phyloP scores from a whole-genome alignment of 2,888 invertebrate genomes.

The Parnassius glacialis region DNA sequence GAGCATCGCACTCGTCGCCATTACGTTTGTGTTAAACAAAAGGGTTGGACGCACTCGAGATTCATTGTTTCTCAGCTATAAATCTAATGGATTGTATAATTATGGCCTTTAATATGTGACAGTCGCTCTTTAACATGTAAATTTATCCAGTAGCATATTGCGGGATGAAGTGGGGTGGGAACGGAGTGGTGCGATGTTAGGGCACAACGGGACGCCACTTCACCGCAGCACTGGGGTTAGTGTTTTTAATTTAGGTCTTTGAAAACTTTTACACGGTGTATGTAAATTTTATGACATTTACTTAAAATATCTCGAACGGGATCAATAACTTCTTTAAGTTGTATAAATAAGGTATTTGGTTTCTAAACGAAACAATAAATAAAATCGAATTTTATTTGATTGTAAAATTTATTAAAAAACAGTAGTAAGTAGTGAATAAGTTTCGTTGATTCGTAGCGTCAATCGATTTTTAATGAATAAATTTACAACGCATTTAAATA shows the following conservation, averaged over 20 bases:
- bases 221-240: slow-evolving; percentile 44
- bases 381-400: too few relatives aligned
- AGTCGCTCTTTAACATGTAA: slow-evolving; percentile 76
- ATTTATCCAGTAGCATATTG: slow-evolving; percentile 55
- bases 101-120: slow-evolving; percentile 76
- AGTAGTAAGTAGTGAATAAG: too few relatives aligned
- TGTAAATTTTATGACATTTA: background rate
- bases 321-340: too few relatives aligned
- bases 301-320: too few relatives aligned
- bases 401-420: too few relatives aligned
- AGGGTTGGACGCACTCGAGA: slow-evolving; percentile 59
- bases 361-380: too few relatives aligned
- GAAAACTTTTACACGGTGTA: slow-evolving; percentile 33
- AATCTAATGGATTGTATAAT: slow-evolving; percentile 75
- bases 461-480: too few relatives aligned
- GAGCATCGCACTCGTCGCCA: slow-evolving; percentile 60
- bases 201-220: slow-evolving; percentile 67
- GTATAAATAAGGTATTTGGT: too few relatives aligned
- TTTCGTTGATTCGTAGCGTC: too few relatives aligned
- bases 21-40: slow-evolving; percentile 54
- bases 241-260: slow-evolving; percentile 42
- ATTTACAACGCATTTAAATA: too few relatives aligned
- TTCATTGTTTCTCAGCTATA: slow-evolving; percentile 73
- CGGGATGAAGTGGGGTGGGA: slow-evolving; percentile 70
- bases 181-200: slow-evolving; percentile 58